Base-by-base conservation (phyloP, 1,140 invertebrate genomes). In the Yoshiicerus persimilis region DNA sequence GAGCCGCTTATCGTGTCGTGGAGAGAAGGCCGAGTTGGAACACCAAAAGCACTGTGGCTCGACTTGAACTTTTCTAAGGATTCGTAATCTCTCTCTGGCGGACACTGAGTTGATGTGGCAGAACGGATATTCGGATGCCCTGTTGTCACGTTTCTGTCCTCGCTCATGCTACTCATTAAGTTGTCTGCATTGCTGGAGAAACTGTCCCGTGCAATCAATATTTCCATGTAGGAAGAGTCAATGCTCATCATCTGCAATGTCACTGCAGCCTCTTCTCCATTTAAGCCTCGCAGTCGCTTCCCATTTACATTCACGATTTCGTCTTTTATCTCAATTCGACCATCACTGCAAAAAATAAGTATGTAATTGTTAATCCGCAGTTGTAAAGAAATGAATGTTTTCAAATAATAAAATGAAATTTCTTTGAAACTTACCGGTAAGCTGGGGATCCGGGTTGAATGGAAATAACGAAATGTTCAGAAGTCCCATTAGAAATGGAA, bases 221-320 rank as follows among this genome's bases (percentile, higher is more conserved):
- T 91, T 89, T 94, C 93, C 86, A 94, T 92, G 75, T 93, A 92
- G 86, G 91, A 91, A 75, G 88, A 91, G 56, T 89, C 89, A 34
- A 91, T 84, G 6, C 93, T 92, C 4, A 93, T 92, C 77, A 91
- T 92, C 86, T 92, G 90, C 23, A 94, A 90, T 70, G 93, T 91
- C 32, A 93, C 91, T 8, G 92, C 91, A 23, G 93, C 94, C 88
- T 94, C 93, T 66, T 93, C 92, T 64, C 93, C 92, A 77, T 92
- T 92, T 66, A 94, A 89, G 0, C 94, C 94, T 34, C 93, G 92
- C 75, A 94, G 90, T 86, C 93, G 92, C 84, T 92, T 92, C 0
- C 94, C 94, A 91, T 94, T 94, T 34, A 94, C 93, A 90, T 94
- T 94, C 64, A 94, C 90, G 5, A 94, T 92, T 91, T 94, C 94